phyloP scores from a whole-genome alignment of 2,888 invertebrate genomes.

The Pammene aurita region DNA sequence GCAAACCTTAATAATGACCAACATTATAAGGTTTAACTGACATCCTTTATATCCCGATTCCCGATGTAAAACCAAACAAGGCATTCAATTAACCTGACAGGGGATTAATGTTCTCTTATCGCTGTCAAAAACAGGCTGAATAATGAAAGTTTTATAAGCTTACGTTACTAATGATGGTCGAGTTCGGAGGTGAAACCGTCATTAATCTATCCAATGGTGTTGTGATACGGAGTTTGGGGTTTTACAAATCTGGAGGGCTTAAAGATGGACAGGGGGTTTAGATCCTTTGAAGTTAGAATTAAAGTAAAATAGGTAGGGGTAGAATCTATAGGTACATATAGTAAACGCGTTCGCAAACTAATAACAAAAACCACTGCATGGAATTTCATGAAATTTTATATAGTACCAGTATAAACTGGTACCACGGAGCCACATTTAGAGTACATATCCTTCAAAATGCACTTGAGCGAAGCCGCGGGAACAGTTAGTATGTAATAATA shows the following conservation, averaged over 20 bases:
- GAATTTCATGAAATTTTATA: no score
- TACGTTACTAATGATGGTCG: conserved; percentile 26
- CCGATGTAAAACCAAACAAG: conserved; percentile 23
- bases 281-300: not conserved
- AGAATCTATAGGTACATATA: no score
- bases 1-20: no score
- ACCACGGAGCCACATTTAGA: no score
- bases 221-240: conserved; percentile 13
- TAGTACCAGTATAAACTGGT: no score
- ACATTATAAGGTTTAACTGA: no score
- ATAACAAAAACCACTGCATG: no score
- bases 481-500: no score
- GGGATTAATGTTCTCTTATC: conserved; percentile 35
- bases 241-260: not conserved
- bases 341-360: no score
- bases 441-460: no score
- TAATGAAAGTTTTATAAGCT: conserved; percentile 39
- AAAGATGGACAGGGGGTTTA: not conserved
- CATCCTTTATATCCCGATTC: not conserved
- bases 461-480: no score
- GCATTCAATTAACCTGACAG: conserved; percentile 34
- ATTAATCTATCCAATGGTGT: conserved; percentile 27
- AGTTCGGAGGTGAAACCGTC: conserved; percentile 28
- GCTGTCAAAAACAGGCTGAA: conserved; percentile 37
- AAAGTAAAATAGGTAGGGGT: not conserved